These are phyloP conservation scores for Aphrocallistes beatrix DNA, from an alignment of 37 sponge, comb jelly and placozoan species.

Conservation along the genomic window DNA sequence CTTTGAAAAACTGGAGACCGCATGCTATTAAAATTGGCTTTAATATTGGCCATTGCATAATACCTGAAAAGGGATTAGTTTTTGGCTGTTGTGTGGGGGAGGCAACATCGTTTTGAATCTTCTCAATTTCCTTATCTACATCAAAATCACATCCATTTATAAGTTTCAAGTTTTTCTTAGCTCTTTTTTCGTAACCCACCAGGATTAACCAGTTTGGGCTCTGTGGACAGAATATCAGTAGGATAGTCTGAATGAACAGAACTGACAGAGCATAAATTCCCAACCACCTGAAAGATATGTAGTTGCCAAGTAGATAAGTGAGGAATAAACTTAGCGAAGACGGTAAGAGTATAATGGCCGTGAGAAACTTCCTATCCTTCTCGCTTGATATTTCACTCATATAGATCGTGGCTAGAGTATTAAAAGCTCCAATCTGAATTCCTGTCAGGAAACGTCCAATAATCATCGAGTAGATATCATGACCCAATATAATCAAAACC, in stretches of 20 bases:
- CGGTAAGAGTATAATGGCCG: background rate
- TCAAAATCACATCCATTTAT: background rate
- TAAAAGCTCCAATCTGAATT: background rate
- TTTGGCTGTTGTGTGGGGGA: background rate
- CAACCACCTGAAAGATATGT: conserved; percentile 23
- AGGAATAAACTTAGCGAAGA: too few species aligned
- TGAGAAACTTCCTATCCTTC: background rate
- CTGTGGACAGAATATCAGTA: background rate
- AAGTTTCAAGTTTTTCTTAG: background rate
- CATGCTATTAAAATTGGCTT: background rate
- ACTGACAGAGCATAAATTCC: background rate
- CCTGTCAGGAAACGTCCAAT: background rate
- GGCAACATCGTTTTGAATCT: background rate
- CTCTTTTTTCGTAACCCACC: background rate
- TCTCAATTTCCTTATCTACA: background rate
- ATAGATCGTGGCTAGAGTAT: background rate
- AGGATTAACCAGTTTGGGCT: background rate
- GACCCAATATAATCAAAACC: background rate
- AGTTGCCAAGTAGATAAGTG: background rate
- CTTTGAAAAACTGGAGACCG: background rate
- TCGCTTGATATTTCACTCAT: background rate
- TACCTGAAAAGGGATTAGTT: background rate
- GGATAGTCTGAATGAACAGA: background rate
- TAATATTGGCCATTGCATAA: background rate
- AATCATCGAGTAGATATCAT: conserved; percentile 3